Conservation (phyloP, 2,888 invertebrate genomes). For the Amblyjoppa fuscipennis region DNA sequence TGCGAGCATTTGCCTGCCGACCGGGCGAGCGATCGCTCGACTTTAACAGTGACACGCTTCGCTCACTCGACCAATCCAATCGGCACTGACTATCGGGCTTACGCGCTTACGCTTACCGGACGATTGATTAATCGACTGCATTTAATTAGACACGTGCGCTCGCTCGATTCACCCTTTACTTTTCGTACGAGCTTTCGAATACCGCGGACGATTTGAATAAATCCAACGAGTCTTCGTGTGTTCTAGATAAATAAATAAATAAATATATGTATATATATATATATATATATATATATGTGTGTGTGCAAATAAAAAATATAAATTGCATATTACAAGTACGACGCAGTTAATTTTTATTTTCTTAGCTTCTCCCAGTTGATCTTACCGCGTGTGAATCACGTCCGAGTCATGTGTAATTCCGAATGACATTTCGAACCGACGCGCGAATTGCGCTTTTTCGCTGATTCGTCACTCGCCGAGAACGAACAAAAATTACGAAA, state of each 20-base stretch:
- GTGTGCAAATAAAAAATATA: no score
- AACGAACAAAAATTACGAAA: no score
- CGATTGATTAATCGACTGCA: not conserved
- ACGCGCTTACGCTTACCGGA: not conserved
- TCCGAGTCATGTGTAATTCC: not conserved
- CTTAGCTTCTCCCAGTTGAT: not conserved
- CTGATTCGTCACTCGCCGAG: not conserved
- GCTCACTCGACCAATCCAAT: not conserved
- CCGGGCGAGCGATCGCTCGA: not conserved
- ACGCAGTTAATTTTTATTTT: not conserved
- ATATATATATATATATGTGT: no score
- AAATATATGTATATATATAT: no score
- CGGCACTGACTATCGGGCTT: not conserved
- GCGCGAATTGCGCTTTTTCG: not conserved
- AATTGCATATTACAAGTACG: not conserved
- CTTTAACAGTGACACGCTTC: not conserved
- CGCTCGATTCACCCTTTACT: not conserved
- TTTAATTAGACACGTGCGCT: constrained; percentile 9
- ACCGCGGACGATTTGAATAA: not conserved
- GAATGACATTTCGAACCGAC: not conserved
- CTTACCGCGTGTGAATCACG: not conserved
- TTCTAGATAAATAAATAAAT: not conserved
- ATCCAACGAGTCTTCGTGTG: not conserved
- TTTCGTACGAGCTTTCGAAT: not conserved
- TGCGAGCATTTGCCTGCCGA: not conserved